These are phyloP conservation scores for Lordiphosa fenestrarum DNA, from an alignment of 2,888 invertebrate genomes.

Conservation along the genomic window DNA sequence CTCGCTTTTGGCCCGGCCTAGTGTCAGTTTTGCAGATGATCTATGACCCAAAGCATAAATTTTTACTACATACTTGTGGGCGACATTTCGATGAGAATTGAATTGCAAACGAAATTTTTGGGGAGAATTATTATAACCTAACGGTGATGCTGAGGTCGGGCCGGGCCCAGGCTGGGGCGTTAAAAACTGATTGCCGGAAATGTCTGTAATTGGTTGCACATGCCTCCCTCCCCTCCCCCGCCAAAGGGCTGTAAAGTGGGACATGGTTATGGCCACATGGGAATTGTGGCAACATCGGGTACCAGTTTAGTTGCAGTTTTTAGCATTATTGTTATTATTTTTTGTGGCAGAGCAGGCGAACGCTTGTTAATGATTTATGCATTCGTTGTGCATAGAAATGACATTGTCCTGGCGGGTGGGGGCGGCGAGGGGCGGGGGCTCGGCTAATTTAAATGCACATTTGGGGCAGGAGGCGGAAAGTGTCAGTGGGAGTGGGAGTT, in stretches of 20 bases:
- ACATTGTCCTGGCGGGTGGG: constrained; percentile 35
- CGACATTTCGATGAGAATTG: constrained; percentile 36
- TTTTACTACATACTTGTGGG: constrained; percentile 47
- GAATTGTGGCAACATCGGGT: constrained; percentile 59
- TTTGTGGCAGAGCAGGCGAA: constrained; percentile 40
- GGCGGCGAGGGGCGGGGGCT: constrained; percentile 1
- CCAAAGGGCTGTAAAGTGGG: background rate
- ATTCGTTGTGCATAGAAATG: constrained; percentile 67
- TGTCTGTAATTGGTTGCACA: constrained; percentile 58
- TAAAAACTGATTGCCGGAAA: constrained; percentile 71
- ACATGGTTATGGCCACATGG: constrained; percentile 41
- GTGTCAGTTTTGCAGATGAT: constrained; percentile 57
- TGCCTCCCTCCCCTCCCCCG: constrained; percentile 4
- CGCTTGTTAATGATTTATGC: constrained; percentile 69
- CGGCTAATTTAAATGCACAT: constrained; percentile 71
- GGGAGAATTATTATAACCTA: constrained; percentile 61
- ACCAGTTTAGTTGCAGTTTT: constrained; percentile 49
- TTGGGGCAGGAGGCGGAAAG: constrained; percentile 47
- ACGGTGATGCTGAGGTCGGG: constrained; percentile 7
- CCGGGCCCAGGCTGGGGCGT: constrained; percentile 23
- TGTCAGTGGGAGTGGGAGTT: constrained; percentile 2
- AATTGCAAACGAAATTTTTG: constrained; percentile 52
- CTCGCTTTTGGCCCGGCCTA: constrained; percentile 20
- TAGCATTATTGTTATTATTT: constrained; percentile 71
- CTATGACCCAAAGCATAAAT: constrained; percentile 58